Conservation (phyloP, 1,140 invertebrate species). For the Calephelis nemesis region DNA sequence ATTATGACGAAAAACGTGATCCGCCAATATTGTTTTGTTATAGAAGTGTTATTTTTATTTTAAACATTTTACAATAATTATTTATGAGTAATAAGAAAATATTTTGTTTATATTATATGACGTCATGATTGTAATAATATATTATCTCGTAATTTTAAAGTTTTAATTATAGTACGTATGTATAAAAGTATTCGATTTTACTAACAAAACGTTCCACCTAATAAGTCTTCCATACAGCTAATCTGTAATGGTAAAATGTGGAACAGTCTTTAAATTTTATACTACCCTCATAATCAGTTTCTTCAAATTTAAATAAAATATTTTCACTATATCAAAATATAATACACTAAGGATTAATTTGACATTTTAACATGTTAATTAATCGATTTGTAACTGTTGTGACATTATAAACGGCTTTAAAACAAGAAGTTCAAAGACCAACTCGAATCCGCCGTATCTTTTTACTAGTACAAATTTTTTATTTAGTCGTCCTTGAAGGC, state of each 20-base stretch:
- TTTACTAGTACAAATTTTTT: slow-evolving; percentile 11
- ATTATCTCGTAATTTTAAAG: slow-evolving; percentile 1
- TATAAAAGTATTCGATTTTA: slow-evolving; percentile 19
- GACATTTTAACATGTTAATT: neutral
- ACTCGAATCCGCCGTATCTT: slow-evolving; percentile 5
- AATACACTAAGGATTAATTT: slow-evolving; percentile 1
- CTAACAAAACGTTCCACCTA: slow-evolving; percentile 37
- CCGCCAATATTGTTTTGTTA: neutral
- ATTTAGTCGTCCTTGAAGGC: slow-evolving; percentile 11
- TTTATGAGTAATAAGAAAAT: neutral
- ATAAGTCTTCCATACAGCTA: slow-evolving; percentile 47
- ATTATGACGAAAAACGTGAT: neutral
- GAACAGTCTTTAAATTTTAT: slow-evolving; percentile 20
- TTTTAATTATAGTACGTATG: slow-evolving; percentile 4
- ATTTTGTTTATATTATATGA: slow-evolving; percentile 4
- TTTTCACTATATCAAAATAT: neutral
- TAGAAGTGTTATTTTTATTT: slow-evolving; percentile 1
- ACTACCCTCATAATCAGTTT: neutral
- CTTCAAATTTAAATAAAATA: neutral
- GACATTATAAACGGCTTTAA: slow-evolving; percentile 5
- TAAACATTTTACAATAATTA: neutral
- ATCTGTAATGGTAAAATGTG: slow-evolving; percentile 17
- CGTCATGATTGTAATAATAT: neutral
- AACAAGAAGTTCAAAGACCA: neutral
- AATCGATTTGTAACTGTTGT: neutral